A percentile compares a stretch with the other conserved stretches of the same genome.
phyloP scores from a whole-genome alignment of 2,113 vertebrate genomes.

The Archocentrus centrarchus region DNA sequence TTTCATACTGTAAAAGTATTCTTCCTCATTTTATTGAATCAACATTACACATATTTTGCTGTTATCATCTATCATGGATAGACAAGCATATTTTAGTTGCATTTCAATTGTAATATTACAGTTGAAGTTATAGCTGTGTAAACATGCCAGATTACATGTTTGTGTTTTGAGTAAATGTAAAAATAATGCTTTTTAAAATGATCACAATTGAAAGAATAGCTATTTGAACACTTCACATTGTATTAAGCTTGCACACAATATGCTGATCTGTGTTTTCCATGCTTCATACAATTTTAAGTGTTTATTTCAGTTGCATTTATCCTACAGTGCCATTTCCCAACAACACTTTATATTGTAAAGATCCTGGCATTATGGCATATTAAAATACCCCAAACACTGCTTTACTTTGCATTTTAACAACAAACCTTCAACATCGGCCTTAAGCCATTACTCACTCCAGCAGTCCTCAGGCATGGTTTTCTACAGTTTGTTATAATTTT shows the following conservation, averaged over 20 bases:
- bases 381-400: no score
- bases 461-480: background rate
- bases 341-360: background rate
- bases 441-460: no score
- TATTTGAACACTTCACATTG: background rate
- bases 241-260: background rate
- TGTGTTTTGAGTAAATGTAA: background rate
- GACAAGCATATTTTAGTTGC: background rate
- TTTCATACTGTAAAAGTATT: background rate
- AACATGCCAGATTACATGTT: background rate
- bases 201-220: background rate
- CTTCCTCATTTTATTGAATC: background rate
- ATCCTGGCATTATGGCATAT: rapidly evolving
- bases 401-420: background rate
- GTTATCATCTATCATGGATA: background rate
- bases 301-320: no score
- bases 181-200: background rate
- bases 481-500: background rate
- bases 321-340: no score
- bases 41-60: rapidly evolving
- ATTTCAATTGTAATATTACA: background rate
- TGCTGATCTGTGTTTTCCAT: no score
- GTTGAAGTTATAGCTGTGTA: background rate
- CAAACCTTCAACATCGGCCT: rapidly evolving
- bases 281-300: no score